These are phyloP conservation scores for Aphelinus certus DNA, from an alignment of 1,140 invertebrate species.

Conservation along the genomic window DNA sequence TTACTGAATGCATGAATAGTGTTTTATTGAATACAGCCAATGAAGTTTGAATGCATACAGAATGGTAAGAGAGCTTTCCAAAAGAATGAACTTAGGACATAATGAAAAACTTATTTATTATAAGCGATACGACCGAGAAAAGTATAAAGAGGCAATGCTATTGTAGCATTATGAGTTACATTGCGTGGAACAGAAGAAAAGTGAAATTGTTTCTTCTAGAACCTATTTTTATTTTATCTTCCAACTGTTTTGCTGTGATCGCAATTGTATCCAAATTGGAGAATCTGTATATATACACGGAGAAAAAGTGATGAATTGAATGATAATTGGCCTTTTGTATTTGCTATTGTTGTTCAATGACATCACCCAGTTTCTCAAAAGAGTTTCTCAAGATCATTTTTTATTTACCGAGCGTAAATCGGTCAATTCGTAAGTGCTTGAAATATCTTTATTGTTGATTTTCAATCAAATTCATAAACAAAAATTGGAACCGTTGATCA, in stretches of 20 bases:
- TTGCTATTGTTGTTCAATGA: too few species aligned
- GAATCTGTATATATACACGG: slow-evolving; percentile 44
- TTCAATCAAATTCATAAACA: too few species aligned
- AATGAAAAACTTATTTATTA: slow-evolving; percentile 53
- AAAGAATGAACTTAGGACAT: slow-evolving; percentile 39
- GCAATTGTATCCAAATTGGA: slow-evolving; percentile 14
- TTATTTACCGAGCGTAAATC: too few species aligned
- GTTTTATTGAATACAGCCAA: not conserved
- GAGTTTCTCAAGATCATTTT: too few species aligned
- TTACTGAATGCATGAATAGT: slow-evolving; percentile 7
- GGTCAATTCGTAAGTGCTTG: too few species aligned
- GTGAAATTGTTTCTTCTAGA: slow-evolving; percentile 50
- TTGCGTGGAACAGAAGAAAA: slow-evolving; percentile 18
- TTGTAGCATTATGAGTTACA: slow-evolving; percentile 2
- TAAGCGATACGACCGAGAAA: slow-evolving; percentile 45
- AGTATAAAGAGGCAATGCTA: slow-evolving; percentile 4
- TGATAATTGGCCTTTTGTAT: not conserved
- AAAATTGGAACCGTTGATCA: too few species aligned
- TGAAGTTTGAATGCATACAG: slow-evolving; percentile 11
- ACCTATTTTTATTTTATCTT: slow-evolving; percentile 43
- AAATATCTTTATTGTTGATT: too few species aligned
- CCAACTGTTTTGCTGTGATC: slow-evolving; percentile 29
- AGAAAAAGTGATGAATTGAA: slow-evolving; percentile 1
- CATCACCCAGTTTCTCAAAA: too few species aligned
- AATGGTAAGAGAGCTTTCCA: slow-evolving; percentile 45